phyloP scores from a whole-genome alignment of 1,140 invertebrate species.

The Pseudomyrmex flavicornis region DNA sequence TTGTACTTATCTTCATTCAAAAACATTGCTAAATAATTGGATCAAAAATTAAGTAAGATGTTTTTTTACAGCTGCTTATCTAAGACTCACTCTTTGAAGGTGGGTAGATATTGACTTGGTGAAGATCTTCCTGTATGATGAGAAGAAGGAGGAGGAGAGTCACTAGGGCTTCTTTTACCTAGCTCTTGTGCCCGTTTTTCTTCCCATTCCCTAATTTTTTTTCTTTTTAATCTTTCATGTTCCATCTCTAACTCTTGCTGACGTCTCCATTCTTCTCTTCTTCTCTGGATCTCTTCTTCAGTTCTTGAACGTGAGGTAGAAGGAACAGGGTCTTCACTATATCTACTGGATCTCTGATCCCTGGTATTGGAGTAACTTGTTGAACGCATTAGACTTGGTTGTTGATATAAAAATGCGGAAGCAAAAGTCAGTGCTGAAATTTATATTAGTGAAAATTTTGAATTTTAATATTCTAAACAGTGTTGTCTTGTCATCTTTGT shows the following conservation, averaged over 20 bases:
- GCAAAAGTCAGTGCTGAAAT: background rate
- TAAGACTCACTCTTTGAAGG: slow-evolving; percentile 72
- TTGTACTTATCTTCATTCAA: background rate
- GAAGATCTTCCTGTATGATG: slow-evolving; percentile 27
- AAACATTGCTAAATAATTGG: background rate
- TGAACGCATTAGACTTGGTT: slow-evolving; percentile 45
- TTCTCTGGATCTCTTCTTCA: slow-evolving; percentile 58
- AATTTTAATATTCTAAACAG: background rate
- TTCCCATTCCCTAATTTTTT: slow-evolving; percentile 67
- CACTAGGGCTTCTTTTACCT: slow-evolving; percentile 51
- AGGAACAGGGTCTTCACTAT: slow-evolving; percentile 28
- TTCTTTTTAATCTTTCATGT: slow-evolving; percentile 67
- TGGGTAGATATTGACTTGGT: slow-evolving; percentile 37
- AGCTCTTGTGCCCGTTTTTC: slow-evolving; percentile 34
- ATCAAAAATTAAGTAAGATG: background rate
- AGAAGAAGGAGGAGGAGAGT: slow-evolving; percentile 29
- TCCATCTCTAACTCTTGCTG: slow-evolving; percentile 57
- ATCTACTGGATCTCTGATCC: slow-evolving; percentile 25
- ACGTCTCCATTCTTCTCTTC: slow-evolving; percentile 62
- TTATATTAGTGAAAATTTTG: background rate
- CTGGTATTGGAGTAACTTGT: slow-evolving; percentile 14
- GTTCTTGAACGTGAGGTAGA: slow-evolving; percentile 37
- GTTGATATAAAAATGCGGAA: background rate
- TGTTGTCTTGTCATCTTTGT: background rate
- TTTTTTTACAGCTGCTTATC: background rate